Conservation (phyloP, 2,888 invertebrate genomes). For the Sphaeridia pumilis region DNA sequence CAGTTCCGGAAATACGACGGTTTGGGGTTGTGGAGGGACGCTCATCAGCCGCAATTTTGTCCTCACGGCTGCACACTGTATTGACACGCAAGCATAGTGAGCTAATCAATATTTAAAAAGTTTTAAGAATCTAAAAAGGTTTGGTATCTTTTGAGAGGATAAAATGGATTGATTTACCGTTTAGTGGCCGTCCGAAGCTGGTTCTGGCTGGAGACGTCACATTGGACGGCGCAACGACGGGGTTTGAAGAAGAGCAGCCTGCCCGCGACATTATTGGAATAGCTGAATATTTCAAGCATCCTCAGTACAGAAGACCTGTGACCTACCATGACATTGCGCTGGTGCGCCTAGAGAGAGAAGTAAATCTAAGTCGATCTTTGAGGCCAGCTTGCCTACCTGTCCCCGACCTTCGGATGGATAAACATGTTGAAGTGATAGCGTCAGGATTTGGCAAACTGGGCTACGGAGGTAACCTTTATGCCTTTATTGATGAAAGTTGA, state of each 20-base stretch:
- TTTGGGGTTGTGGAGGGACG: conserved; percentile 31
- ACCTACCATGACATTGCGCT: conserved; percentile 23
- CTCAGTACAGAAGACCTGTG: conserved; percentile 13
- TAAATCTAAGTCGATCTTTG: conserved; percentile 4
- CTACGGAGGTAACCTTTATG: conserved; percentile 5
- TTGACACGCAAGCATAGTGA: conserved; percentile 10
- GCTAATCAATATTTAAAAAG: neutral
- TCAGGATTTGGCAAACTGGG: conserved; percentile 12
- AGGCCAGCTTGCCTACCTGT: conserved; percentile 14
- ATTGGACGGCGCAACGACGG: neutral
- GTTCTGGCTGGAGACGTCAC: conserved; percentile 21
- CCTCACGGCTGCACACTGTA: conserved; percentile 34
- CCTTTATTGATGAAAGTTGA: neutral
- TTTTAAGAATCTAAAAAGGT: neutral
- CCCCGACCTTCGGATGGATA: conserved; percentile 6
- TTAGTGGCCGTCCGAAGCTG: conserved; percentile 18
- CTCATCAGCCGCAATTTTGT: conserved; percentile 33
- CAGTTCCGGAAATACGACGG: conserved; percentile 2
- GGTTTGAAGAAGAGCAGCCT: neutral
- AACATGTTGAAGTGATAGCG: conserved; percentile 1
- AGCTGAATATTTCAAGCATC: conserved; percentile 11
- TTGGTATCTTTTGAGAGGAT: no score
- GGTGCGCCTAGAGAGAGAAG: conserved; percentile 4
- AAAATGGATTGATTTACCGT: neutral
- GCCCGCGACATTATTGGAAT: conserved; percentile 1